Percentiles rank a stretch among this genome's conserved stretches.
Evolutionary conservation across 1,140 invertebrate species (phyloP).

Genomic region (Popillia japonica): DNA sequence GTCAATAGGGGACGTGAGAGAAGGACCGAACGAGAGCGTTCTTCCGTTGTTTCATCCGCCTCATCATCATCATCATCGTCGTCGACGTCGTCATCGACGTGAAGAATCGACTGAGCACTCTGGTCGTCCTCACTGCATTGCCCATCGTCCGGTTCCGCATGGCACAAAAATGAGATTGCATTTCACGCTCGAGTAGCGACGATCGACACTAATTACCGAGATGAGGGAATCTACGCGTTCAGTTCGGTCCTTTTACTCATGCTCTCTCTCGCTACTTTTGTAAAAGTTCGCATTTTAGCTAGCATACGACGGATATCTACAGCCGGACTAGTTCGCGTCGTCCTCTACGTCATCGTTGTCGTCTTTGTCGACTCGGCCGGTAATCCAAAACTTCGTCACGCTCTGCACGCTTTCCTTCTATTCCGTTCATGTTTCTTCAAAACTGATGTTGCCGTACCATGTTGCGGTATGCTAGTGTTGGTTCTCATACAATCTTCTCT

Average conservation of each 20-base stretch:
- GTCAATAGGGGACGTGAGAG: slow-evolving; percentile 32
- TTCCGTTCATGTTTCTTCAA: neutral
- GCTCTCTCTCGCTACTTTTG: neutral
- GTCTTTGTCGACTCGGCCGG: neutral
- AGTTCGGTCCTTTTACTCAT: neutral
- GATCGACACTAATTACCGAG: slow-evolving; percentile 51
- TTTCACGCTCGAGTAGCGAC: slow-evolving; percentile 50
- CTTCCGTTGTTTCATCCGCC: neutral
- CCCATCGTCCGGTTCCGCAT: neutral
- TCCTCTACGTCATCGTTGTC: neutral
- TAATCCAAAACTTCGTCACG: neutral
- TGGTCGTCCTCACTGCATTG: neutral
- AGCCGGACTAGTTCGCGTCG: neutral
- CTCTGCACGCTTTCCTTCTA: slow-evolving; percentile 4
- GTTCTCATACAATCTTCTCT: neutral
- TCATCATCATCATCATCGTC: neutral
- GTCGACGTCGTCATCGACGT: neutral
- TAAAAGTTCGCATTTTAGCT: neutral
- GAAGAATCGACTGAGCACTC: neutral
- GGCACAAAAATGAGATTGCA: slow-evolving; percentile 45
- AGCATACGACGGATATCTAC: neutral
- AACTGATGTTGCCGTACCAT: neutral
- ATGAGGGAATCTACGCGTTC: slow-evolving; percentile 30
- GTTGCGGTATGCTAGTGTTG: neutral
- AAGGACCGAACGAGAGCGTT: slow-evolving; percentile 3